Percentiles rank a stretch among this genome's conserved stretches.
phyloP scores from a whole-genome alignment of 2,888 invertebrate genomes.

The Diaperis boleti region DNA sequence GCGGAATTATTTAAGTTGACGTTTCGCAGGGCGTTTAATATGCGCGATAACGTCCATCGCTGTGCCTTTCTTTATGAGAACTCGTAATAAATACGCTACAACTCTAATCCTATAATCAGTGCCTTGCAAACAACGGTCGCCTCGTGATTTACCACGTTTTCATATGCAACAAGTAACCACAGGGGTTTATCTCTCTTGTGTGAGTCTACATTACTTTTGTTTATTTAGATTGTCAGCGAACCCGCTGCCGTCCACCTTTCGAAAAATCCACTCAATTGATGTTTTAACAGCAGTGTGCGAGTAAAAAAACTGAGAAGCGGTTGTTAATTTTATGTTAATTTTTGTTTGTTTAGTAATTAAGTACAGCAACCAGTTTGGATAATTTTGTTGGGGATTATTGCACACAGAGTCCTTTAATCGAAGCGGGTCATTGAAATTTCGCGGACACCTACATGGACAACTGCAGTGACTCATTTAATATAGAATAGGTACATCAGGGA shows the following conservation, averaged over 20 bases:
- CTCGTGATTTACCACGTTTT: slow-evolving; percentile 55
- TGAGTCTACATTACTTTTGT: slow-evolving; percentile 20
- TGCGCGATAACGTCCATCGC: slow-evolving; percentile 49
- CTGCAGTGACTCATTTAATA: too few species aligned
- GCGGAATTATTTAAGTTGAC: slow-evolving; percentile 42
- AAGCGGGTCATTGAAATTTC: too few species aligned
- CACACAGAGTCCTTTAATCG: too few species aligned
- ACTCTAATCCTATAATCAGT: slow-evolving; percentile 55
- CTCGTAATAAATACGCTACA: slow-evolving; percentile 53
- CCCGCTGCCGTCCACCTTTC: slow-evolving; percentile 35
- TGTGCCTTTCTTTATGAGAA: slow-evolving; percentile 46
- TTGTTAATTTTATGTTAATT: slow-evolving; percentile 58
- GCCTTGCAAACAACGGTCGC: slow-evolving; percentile 43
- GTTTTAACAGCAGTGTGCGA: slow-evolving; percentile 21
- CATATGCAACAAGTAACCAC: slow-evolving; percentile 49
- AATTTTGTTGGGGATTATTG: slow-evolving; percentile 60
- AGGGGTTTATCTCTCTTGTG: slow-evolving; percentile 38
- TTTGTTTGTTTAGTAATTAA: slow-evolving; percentile 55
- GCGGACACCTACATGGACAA: too few species aligned
- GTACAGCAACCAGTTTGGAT: slow-evolving; percentile 47
- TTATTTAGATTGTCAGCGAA: slow-evolving; percentile 20
- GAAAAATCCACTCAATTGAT: slow-evolving; percentile 27
- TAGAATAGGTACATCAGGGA: too few species aligned
- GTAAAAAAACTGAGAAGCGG: slow-evolving; percentile 31
- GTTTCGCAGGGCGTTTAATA: slow-evolving; percentile 46